These are phyloP conservation scores for Hypolimnas misippus DNA, from an alignment of 2,888 invertebrate genomes.

Conservation along the genomic window DNA sequence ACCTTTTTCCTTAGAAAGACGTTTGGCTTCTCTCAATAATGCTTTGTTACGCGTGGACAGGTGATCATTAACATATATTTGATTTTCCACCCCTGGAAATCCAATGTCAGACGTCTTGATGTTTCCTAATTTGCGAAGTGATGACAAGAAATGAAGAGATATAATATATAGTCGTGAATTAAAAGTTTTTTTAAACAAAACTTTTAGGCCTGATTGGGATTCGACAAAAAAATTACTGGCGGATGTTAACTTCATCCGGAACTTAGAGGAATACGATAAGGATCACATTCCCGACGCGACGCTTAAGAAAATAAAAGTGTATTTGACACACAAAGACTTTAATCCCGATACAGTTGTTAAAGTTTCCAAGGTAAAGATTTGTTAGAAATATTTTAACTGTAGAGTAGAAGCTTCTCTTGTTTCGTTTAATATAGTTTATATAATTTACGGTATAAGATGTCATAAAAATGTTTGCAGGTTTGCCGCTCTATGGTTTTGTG, in stretches of 20 bases:
- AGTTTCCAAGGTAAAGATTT: slow-evolving; percentile 77
- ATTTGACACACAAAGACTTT: slow-evolving; percentile 94
- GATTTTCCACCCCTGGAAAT: slow-evolving; percentile 9
- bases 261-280: slow-evolving; percentile 93
- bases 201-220: slow-evolving; percentile 92
- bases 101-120: slow-evolving; percentile 16
- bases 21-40: slow-evolving; percentile 14
- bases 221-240: slow-evolving; percentile 91
- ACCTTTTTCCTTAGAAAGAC: slow-evolving; percentile 8
- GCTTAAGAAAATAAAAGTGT: slow-evolving; percentile 91
- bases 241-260: slow-evolving; percentile 92
- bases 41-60: slow-evolving; percentile 14
- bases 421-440: too few species aligned
- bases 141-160: slow-evolving; percentile 19
- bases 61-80: slow-evolving; percentile 23
- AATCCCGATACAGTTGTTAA: slow-evolving; percentile 92
- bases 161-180: too few species aligned
- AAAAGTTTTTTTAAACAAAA: slow-evolving; percentile 5
- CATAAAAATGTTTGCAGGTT: slow-evolving; percentile 85
- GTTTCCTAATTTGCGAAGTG: slow-evolving; percentile 7
- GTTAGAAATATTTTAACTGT: background rate
- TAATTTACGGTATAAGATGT: background rate
- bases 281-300: slow-evolving; percentile 91
- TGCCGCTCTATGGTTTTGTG: slow-evolving; percentile 96
- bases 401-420: too few species aligned